phyloP scores from a whole-genome alignment of 1,140 invertebrate species.

The Sycobia sp. region DNA sequence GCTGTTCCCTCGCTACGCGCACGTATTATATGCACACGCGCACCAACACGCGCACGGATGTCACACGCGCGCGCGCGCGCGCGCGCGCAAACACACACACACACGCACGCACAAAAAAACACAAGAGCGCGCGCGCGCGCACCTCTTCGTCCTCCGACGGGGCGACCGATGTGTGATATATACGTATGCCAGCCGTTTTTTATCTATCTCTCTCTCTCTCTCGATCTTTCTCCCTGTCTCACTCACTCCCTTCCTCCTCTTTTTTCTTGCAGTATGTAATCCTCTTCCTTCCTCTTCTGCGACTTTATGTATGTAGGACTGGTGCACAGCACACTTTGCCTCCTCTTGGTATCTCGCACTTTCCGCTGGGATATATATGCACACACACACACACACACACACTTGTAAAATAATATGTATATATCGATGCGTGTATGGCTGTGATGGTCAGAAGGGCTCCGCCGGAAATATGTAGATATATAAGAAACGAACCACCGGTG shows the following conservation, averaged over 20 bases:
- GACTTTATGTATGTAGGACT: no score
- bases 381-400: neutral
- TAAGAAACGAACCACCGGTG: no score
- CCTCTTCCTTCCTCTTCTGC: no score
- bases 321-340: no score
- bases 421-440: neutral
- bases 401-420: neutral
- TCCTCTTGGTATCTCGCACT: no score
- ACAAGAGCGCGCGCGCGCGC: neutral
- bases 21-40: neutral
- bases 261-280: no score
- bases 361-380: neutral
- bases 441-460: no score
- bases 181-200: no score
- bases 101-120: constrained; percentile 16
- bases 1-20: constrained; percentile 33
- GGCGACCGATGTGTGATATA: neutral
- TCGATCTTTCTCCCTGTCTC: no score
- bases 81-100: neutral
- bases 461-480: no score
- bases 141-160: neutral
- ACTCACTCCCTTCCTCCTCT: no score
- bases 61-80: neutral
- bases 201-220: no score
- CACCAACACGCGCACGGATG: neutral